Evolutionary conservation across 2,888 invertebrate genomes (phyloP).

Genomic region (Drosophila mayaguana): DNA sequence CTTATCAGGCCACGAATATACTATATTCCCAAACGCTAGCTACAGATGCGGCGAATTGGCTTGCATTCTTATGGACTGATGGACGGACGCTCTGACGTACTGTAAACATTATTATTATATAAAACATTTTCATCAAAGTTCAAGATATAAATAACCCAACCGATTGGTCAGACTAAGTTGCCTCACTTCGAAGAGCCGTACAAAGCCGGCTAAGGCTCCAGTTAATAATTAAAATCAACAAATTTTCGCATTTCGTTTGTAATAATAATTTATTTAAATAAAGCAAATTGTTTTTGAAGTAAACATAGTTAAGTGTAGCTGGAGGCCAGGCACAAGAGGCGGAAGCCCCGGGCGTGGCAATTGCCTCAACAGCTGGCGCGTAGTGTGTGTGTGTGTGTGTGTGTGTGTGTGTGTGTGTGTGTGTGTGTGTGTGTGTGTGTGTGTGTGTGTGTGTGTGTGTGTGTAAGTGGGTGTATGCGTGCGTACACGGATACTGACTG

Average conservation of each 20-base stretch:
- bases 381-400: conserved; percentile 10
- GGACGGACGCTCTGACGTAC: too few relatives aligned
- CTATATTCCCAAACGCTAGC: too few relatives aligned
- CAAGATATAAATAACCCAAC: background rate
- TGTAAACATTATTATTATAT: background rate
- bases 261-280: conserved; percentile 76
- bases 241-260: conserved; percentile 13
- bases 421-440: conserved; percentile 1
- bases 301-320: conserved; percentile 69
- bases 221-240: background rate
- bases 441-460: conserved; percentile 2
- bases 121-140: background rate
- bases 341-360: conserved; percentile 19
- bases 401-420: too few relatives aligned
- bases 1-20: too few relatives aligned
- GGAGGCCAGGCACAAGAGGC: conserved; percentile 22
- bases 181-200: background rate
- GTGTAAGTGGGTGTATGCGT: conserved; percentile 9
- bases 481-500: conserved; percentile 68
- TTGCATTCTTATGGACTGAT: too few relatives aligned
- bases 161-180: background rate
- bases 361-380: conserved; percentile 56
- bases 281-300: conserved; percentile 71
- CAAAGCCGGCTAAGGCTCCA: background rate
- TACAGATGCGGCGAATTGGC: too few relatives aligned